Conservation (phyloP, 2,797 vertebrate genomes). For the Rallus crepitans region DNA sequence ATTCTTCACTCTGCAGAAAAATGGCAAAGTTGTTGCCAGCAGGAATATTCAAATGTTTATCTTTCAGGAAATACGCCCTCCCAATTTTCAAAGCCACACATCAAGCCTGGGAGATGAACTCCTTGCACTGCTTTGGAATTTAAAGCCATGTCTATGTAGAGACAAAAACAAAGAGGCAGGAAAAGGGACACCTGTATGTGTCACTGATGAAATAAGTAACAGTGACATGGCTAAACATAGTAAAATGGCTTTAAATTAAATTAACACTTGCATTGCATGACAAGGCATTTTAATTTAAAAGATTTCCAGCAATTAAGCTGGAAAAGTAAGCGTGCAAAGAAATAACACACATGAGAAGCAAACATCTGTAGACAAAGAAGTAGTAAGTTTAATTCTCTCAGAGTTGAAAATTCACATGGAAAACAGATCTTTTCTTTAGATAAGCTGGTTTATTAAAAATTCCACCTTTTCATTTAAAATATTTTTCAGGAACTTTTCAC, state of each 20-base stretch:
- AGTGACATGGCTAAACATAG: neutral
- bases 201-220: neutral
- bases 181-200: neutral
- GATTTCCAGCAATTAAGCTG: neutral
- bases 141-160: neutral
- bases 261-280: neutral
- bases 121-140: neutral
- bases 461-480: neutral
- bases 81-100: neutral
- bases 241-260: neutral
- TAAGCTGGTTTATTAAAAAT: neutral
- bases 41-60: neutral
- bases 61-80: neutral
- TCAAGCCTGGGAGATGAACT: neutral
- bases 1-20: slow-evolving; percentile 58
- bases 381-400: neutral
- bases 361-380: neutral
- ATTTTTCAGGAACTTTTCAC: neutral
- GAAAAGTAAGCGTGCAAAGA: neutral
- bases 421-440: neutral
- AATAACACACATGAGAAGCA: neutral
- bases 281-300: neutral
- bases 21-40: neutral
- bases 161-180: neutral
- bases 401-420: neutral